phyloP scores from a whole-genome alignment of 2,888 invertebrate genomes.

The Ethmia dodecea region DNA sequence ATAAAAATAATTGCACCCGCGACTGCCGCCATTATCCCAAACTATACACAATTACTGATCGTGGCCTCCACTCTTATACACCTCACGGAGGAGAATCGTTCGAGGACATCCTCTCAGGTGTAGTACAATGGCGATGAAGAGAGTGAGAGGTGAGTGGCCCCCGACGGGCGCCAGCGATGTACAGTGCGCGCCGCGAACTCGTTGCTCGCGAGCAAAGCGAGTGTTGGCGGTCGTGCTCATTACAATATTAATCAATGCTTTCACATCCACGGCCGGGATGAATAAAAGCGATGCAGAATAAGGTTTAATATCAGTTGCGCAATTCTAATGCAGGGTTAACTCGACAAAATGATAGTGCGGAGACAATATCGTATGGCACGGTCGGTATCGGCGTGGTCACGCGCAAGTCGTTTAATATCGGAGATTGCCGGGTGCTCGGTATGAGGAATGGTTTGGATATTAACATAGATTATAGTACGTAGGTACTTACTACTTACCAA shows the following conservation, averaged over 20 bases:
- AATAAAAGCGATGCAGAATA: constrained; percentile 46
- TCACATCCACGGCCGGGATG: constrained; percentile 46
- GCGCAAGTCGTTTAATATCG: not conserved
- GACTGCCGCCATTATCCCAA: constrained; percentile 54
- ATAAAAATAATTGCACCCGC: constrained; percentile 63
- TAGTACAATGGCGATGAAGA: no score
- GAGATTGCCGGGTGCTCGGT: not conserved
- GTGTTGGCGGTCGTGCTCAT: constrained; percentile 52
- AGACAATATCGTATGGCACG: constrained; percentile 6
- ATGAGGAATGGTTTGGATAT: no score
- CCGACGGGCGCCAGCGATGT: not conserved
- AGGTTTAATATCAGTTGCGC: constrained; percentile 43
- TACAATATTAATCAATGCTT: constrained; percentile 70
- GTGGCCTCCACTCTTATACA: constrained; percentile 22
- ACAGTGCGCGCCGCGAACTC: not conserved
- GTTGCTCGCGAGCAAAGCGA: constrained; percentile 17
- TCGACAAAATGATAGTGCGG: constrained; percentile 36
- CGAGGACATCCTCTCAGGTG: no score
- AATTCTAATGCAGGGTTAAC: constrained; percentile 42
- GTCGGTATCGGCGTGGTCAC: no score
- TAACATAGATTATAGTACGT: no score
- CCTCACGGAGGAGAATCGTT: not conserved
- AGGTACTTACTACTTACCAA: no score
- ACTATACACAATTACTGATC: constrained; percentile 65
- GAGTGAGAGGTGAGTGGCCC: no score